Conservation (phyloP, 2,888 invertebrate species). For the Hypercompe scribonia region DNA sequence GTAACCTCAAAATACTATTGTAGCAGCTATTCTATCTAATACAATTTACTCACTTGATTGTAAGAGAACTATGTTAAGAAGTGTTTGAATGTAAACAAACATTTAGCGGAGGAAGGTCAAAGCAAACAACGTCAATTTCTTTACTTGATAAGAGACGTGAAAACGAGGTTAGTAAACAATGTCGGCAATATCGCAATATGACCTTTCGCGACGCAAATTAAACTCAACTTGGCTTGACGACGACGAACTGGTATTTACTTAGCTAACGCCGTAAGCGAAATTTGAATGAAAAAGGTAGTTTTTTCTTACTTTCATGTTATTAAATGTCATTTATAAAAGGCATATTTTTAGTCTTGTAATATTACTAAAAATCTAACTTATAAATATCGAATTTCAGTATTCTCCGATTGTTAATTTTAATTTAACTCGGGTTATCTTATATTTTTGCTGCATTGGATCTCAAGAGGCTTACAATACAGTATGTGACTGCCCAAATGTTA, state of each 20-base stretch:
- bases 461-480: background rate
- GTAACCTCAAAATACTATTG: background rate
- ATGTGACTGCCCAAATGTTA: no score
- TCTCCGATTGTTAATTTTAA: no score
- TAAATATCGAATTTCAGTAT: background rate
- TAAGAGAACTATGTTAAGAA: background rate
- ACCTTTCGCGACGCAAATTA: conserved; percentile 14
- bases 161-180: conserved; percentile 20
- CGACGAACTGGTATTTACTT: background rate
- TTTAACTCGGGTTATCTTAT: background rate
- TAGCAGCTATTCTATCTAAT: background rate
- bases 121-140: conserved; percentile 21
- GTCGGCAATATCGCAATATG: conserved; percentile 15
- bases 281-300: background rate
- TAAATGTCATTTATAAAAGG: background rate
- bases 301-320: background rate
- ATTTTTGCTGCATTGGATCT: background rate
- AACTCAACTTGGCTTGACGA: conserved; percentile 3
- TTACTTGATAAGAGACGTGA: conserved; percentile 12
- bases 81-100: conserved; percentile 15
- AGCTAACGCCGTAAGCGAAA: background rate
- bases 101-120: conserved; percentile 5
- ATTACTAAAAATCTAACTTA: background rate
- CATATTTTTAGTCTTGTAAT: background rate
- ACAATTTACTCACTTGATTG: background rate